Evolutionary conservation across 2,888 invertebrate species (phyloP).

Genomic region (Syritta pipiens): DNA sequence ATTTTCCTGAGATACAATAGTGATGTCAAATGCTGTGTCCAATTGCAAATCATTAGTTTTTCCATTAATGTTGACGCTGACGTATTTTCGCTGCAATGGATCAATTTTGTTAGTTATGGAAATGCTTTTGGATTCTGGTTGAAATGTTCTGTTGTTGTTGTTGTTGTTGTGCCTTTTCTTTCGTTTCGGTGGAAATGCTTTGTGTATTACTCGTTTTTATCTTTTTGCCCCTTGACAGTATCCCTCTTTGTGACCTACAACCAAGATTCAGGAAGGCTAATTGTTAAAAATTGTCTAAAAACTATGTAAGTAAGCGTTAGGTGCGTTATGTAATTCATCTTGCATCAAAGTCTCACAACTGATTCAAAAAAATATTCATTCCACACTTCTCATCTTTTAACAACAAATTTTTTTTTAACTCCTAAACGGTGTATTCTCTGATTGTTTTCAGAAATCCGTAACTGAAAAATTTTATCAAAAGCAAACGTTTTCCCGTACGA

Average conservation of each 20-base stretch:
- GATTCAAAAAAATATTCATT: too few relatives aligned
- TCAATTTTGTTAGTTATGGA: conserved; percentile 38
- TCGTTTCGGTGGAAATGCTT: neutral
- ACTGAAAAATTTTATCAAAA: too few relatives aligned
- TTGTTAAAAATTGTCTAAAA: too few relatives aligned
- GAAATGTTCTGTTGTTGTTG: conserved; percentile 3
- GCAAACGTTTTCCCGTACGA: too few relatives aligned
- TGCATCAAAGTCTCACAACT: too few relatives aligned
- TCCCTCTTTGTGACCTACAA: conserved; percentile 55
- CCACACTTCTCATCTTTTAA: too few relatives aligned
- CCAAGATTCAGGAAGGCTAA: too few relatives aligned
- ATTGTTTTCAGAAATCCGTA: too few relatives aligned
- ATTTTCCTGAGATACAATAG: conserved; percentile 51
- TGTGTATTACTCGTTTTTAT: neutral
- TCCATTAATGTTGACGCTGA: conserved; percentile 59
- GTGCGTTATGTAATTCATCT: too few relatives aligned
- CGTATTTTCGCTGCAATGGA: conserved; percentile 49
- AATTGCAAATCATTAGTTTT: conserved; percentile 41
- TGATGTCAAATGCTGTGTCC: conserved; percentile 62
- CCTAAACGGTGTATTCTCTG: too few relatives aligned
- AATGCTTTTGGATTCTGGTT: conserved; percentile 29
- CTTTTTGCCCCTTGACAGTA: conserved; percentile 23
- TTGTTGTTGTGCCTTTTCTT: conserved; percentile 6
- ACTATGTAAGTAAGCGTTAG: too few relatives aligned
- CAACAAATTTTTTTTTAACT: too few relatives aligned